These are phyloP conservation scores for Pachypeltis micranthus DNA, from an alignment of 1,140 invertebrate species.

Conservation along the genomic window DNA sequence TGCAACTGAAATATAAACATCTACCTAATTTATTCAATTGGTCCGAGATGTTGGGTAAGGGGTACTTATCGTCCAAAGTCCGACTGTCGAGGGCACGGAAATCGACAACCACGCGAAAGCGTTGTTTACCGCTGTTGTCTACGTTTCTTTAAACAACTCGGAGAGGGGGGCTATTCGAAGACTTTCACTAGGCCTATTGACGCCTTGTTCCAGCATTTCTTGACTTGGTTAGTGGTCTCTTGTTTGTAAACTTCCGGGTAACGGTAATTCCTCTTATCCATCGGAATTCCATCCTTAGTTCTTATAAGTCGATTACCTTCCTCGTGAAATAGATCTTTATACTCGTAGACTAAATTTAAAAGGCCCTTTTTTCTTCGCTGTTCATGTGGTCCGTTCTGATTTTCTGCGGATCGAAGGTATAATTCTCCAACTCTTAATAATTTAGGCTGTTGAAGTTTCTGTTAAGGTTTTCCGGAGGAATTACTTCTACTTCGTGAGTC, in stretches of 20 bases:
- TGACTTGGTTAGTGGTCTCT: slow-evolving; percentile 32
- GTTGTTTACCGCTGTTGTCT: slow-evolving; percentile 21
- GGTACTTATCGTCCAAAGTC: slow-evolving; percentile 2
- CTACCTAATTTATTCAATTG: slow-evolving; percentile 1
- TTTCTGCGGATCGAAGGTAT: too few relatives aligned
- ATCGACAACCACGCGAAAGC: slow-evolving; percentile 26
- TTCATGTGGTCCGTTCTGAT: too few relatives aligned
- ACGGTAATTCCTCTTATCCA: slow-evolving; percentile 30
- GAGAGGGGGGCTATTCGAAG: slow-evolving; percentile 19
- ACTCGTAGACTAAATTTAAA: too few relatives aligned
- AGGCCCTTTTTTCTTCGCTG: too few relatives aligned
- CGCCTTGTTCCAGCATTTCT: slow-evolving; percentile 19
- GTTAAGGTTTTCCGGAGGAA: too few relatives aligned
- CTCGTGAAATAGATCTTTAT: too few relatives aligned
- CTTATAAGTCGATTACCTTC: too few relatives aligned
- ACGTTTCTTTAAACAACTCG: slow-evolving; percentile 24
- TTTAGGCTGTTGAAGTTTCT: too few relatives aligned
- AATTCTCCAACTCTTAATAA: too few relatives aligned
- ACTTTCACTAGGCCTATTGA: slow-evolving; percentile 19
- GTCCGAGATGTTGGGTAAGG: slow-evolving; percentile 6
- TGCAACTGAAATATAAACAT: slow-evolving; percentile 22
- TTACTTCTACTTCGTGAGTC: too few relatives aligned
- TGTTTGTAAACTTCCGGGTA: slow-evolving; percentile 31
- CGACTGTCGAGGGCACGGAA: slow-evolving; percentile 26
- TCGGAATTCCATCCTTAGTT: slow-evolving; percentile 19